phyloP scores from a whole-genome alignment of 2,113 vertebrate genomes.

The Ardeotis arabs region DNA sequence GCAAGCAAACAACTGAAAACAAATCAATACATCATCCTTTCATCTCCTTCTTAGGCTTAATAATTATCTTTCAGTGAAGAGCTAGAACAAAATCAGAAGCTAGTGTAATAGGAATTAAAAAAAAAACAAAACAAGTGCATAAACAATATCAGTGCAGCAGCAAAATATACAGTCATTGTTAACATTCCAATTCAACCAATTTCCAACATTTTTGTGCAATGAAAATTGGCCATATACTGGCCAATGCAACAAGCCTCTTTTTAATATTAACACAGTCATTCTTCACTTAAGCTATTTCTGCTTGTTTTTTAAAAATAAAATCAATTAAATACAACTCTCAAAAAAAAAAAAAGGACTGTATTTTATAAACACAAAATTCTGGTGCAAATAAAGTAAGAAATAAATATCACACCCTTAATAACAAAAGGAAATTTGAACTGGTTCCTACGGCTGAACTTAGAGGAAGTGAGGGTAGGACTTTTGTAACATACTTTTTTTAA shows the following conservation, averaged over 20 bases:
- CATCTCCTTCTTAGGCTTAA: conserved; percentile 71
- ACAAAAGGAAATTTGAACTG: conserved; percentile 56
- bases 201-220: conserved; percentile 75
- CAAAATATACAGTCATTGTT: conserved; percentile 69
- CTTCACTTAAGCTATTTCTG: conserved; percentile 55
- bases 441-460: conserved; percentile 60
- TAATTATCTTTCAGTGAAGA: conserved; percentile 69
- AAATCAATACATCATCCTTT: conserved; percentile 63
- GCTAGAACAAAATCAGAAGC: conserved; percentile 61
- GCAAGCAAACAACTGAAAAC: conserved; percentile 58
- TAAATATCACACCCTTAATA: conserved; percentile 64
- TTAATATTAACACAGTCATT: conserved; percentile 65
- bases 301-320: conserved; percentile 59
- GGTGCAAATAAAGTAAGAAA: conserved; percentile 65
- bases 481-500: conserved; percentile 44
- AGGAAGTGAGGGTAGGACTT: conserved; percentile 51
- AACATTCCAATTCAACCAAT: conserved; percentile 73
- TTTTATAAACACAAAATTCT: conserved; percentile 56
- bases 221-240: conserved; percentile 65
- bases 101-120: conserved; percentile 61
- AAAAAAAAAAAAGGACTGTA: background rate
- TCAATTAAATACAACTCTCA: conserved; percentile 58
- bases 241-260: conserved; percentile 67
- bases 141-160: conserved; percentile 75
- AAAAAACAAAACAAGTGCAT: conserved; percentile 67